Conservation (phyloP, 2,797 vertebrate genomes). For the Takifugu ocellatus region DNA sequence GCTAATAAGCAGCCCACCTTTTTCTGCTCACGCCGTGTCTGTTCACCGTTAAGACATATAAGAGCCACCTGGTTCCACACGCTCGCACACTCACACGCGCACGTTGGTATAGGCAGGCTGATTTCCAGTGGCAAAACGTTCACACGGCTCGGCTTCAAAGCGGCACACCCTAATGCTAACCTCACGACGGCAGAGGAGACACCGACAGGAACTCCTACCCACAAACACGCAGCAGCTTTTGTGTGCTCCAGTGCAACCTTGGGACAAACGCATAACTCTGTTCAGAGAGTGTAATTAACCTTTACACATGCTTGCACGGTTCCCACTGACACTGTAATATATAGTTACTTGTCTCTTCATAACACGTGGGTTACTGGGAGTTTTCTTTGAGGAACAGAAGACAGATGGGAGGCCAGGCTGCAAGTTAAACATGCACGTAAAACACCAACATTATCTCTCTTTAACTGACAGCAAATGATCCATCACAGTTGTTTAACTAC, state of each 20-base stretch:
- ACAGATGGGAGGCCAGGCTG: conserved; percentile 15
- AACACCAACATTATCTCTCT: conserved; percentile 7
- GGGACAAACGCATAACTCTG: conserved; percentile 8
- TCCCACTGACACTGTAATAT: conserved; percentile 24
- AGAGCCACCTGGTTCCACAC: conserved; percentile 25
- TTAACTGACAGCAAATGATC: conserved; percentile 2
- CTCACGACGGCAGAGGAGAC: conserved; percentile 5
- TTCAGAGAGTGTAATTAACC: conserved; percentile 31
- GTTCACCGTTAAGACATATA: conserved; percentile 30
- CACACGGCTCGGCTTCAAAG: background rate
- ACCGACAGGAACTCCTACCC: too few species aligned
- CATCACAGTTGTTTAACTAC: conserved; percentile 1
- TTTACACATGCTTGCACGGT: conserved; percentile 33
- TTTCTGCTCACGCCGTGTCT: conserved; percentile 20
- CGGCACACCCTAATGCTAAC: background rate
- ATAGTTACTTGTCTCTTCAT: conserved; percentile 6
- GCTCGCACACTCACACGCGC: background rate
- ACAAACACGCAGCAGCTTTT: background rate
- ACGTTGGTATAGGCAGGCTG: background rate
- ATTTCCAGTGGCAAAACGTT: background rate
- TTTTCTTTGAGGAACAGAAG: conserved; percentile 9
- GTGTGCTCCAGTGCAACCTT: conserved; percentile 12
- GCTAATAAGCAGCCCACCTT: conserved; percentile 44
- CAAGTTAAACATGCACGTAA: background rate
- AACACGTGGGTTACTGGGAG: too few species aligned